phyloP scores from a whole-genome alignment of 1,140 invertebrate species.

The Leptonema lineaticorne region DNA sequence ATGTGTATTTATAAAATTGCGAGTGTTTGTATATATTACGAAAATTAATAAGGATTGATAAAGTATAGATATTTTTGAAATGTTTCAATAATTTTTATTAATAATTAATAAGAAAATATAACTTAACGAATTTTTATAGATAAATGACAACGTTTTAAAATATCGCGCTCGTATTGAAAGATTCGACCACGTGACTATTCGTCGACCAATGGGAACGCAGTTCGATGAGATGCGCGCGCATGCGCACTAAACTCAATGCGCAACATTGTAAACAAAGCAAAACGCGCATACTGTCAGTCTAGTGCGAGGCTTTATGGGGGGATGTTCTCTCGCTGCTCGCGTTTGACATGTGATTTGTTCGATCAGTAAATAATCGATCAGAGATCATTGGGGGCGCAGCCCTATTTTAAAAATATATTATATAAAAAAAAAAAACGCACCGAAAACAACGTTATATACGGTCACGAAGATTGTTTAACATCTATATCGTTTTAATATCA shows the following conservation, averaged over 20 bases:
- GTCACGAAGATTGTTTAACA: no score
- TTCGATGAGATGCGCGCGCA: constrained; percentile 16
- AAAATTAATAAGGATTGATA: no score
- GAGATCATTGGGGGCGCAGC: background rate
- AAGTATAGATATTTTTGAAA: no score
- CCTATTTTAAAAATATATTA: no score
- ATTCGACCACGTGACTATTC: background rate
- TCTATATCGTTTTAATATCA: no score
- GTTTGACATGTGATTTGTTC: background rate
- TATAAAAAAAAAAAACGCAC: no score
- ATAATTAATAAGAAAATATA: no score
- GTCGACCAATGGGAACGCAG: constrained; percentile 1
- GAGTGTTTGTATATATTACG: no score
- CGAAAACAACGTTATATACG: no score
- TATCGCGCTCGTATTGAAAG: constrained; percentile 7
- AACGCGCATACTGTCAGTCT: constrained; percentile 2
- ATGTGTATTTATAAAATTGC: no score
- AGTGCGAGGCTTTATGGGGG: background rate
- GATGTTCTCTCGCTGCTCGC: background rate
- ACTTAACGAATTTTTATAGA: no score
- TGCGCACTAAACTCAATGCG: background rate
- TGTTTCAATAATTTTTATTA: no score
- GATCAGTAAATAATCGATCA: background rate
- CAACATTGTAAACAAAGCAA: constrained; percentile 27
- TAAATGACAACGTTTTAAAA: background rate